Conservation (phyloP, 2,888 invertebrate genomes). For the Lepeophtheirus nordmannii region DNA sequence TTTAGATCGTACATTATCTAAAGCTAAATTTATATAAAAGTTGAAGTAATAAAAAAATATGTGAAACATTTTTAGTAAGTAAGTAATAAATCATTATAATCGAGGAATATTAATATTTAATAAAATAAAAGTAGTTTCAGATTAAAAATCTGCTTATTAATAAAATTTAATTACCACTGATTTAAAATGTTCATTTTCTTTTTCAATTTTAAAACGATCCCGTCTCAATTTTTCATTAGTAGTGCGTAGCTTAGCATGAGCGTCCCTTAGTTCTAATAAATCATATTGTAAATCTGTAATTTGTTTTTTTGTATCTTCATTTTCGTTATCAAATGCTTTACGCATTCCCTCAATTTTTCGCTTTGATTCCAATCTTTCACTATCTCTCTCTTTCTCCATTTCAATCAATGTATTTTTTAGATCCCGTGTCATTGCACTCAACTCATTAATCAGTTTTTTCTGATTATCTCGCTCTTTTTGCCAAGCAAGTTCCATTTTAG, state of each 20-base stretch:
- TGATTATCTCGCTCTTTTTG: constrained; percentile 84
- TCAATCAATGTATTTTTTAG: constrained; percentile 40
- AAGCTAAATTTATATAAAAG: too few species aligned
- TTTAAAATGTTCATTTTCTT: constrained; percentile 8
- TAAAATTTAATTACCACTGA: constrained; percentile 6
- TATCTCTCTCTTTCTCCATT: constrained; percentile 75
- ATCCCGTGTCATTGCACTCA: constrained; percentile 72
- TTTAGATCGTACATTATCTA: too few species aligned
- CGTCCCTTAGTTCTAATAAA: constrained; percentile 68
- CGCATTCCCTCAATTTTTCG: constrained; percentile 68
- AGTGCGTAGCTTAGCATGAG: constrained; percentile 74
- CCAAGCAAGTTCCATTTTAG: constrained; percentile 79
- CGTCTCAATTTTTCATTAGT: constrained; percentile 75
- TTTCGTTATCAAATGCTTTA: constrained; percentile 68
- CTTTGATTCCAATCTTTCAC: constrained; percentile 70
- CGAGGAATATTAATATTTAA: too few species aligned
- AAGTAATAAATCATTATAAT: too few species aligned
- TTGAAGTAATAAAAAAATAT: too few species aligned
- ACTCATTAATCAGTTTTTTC: constrained; percentile 72
- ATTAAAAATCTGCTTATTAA: not conserved
- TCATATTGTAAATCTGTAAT: constrained; percentile 58
- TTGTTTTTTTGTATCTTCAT: constrained; percentile 62
- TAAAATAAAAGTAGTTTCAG: too few species aligned
- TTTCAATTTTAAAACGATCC: constrained; percentile 50
- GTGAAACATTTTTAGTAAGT: too few species aligned